Evolutionary conservation across 2,888 invertebrate genomes (phyloP), one percentile per base, ranked within the genome.

Genomic region (Argyresthia goedartella): DNA sequence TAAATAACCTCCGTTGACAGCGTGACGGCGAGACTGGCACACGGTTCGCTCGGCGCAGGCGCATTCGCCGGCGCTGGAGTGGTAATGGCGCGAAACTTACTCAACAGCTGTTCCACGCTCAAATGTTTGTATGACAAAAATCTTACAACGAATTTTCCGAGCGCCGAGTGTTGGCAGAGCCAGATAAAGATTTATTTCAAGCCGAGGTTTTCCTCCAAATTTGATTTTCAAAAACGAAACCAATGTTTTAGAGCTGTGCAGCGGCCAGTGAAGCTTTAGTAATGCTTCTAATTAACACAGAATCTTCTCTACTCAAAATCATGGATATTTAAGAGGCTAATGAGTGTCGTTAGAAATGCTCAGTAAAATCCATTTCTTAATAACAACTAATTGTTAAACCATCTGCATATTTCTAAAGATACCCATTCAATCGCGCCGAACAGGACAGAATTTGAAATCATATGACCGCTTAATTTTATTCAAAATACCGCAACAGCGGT

Each of bases 1-100:
- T 84, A 84, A 85, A 85, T 77, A 85, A 84, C 84, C 84, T 80
- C 78, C 76, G 80, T 81, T 81, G 82, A 76, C 76, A 78, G 73
- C 74, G 74, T 72, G 75, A 75, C 77, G 76, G 65, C 51, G 25
- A 25, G 25, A 25, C 25, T 25, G 25, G 25, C 25, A 25, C 25
- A 6, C 25, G 25, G 25, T 25, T 25, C 25, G 6, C 25, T 25
- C 25, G 52, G 51, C 49, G 39, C 39, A 35, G 11, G 39, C 49
- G 41, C 15, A 35, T 7, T 15, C 49, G 41, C 15, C 8, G 10
- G 16, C 49, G 25, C 39, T 36, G 39, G 39, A 14, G 16, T 15
- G 16, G 39, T 39, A 49, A 49, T 49, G 36, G 36, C 15, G 41
- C 49, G 39, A 49, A 49, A 49, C 16, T 39, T 33, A 13, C 34